These are phyloP conservation scores for Phrixothrix hirtus DNA, from an alignment of 2,888 invertebrate species.

Conservation along the genomic window DNA sequence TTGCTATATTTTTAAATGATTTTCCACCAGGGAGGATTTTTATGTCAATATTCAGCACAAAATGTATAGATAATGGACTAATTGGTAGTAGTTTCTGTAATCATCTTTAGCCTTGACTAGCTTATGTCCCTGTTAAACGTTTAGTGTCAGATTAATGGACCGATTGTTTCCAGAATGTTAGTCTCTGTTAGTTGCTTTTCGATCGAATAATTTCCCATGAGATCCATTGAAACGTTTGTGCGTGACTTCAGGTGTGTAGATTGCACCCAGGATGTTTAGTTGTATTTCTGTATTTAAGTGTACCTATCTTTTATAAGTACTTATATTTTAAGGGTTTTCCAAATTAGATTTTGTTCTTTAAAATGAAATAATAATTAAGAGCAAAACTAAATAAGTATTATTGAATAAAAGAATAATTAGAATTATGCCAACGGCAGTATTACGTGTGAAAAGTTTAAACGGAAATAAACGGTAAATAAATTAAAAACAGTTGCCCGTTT, in stretches of 20 bases:
- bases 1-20: no score
- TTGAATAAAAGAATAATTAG: no score
- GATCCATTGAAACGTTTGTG: conserved; percentile 39
- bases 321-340: no score
- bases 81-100: conserved; percentile 34
- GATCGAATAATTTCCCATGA: conserved; percentile 47
- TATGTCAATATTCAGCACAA: no score
- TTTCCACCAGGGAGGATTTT: no score
- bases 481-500: conserved; percentile 25
- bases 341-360: no score
- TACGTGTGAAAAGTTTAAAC: conserved; percentile 39
- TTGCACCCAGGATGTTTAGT: conserved; percentile 23
- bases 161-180: conserved; percentile 37
- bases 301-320: no score
- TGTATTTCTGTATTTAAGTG: no score
- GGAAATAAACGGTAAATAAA: conserved; percentile 35
- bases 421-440: conserved; percentile 38
- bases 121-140: conserved; percentile 39
- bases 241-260: conserved; percentile 38
- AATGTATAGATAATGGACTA: no score
- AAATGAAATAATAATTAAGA: no score
- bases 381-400: no score
- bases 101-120: conserved; percentile 29
- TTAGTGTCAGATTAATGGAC: conserved; percentile 38
- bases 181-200: conserved; percentile 40